A percentile compares a stretch with the other conserved stretches of the same genome.
These are phyloP conservation scores for Scaptomyza montana DNA, from an alignment of 1,140 invertebrate genomes.

Conservation along the genomic window DNA sequence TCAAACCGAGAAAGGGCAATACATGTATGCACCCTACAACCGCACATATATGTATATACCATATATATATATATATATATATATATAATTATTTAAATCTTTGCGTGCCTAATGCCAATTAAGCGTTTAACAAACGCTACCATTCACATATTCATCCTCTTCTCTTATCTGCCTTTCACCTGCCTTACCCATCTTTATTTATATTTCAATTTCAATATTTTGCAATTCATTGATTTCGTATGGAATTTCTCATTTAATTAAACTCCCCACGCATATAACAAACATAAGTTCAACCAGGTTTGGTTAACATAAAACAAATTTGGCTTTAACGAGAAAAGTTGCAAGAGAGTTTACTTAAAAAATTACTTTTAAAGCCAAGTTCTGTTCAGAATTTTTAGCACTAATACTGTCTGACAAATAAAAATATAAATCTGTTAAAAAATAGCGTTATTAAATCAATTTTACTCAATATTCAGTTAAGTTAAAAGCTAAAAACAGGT, in stretches of 20 bases:
- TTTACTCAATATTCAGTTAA: no score
- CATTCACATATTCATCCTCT: slow-evolving; percentile 9
- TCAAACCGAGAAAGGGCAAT: slow-evolving; percentile 8
- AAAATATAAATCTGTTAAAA: no score
- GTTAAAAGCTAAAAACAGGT: no score
- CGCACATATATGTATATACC: neutral
- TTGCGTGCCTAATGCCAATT: slow-evolving; percentile 78
- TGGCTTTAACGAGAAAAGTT: no score
- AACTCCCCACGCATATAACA: neutral
- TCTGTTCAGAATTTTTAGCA: no score
- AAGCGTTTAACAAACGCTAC: slow-evolving; percentile 62
- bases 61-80: no score
- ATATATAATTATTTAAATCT: slow-evolving; percentile 37
- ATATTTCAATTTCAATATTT: slow-evolving; percentile 67
- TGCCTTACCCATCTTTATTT: slow-evolving; percentile 34
- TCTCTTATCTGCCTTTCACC: neutral
- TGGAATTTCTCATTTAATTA: slow-evolving; percentile 41
- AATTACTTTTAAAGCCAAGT: no score
- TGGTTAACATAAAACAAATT: no score
- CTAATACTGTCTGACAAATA: no score
- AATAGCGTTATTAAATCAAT: no score
- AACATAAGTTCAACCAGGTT: no score
- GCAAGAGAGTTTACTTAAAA: no score
- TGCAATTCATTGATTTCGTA: slow-evolving; percentile 66
- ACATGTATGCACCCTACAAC: neutral